Evolutionary conservation across 1,140 invertebrate genomes (phyloP), one percentile per base, ranked within the genome.

Genomic region (Anastrepha obliqua): DNA sequence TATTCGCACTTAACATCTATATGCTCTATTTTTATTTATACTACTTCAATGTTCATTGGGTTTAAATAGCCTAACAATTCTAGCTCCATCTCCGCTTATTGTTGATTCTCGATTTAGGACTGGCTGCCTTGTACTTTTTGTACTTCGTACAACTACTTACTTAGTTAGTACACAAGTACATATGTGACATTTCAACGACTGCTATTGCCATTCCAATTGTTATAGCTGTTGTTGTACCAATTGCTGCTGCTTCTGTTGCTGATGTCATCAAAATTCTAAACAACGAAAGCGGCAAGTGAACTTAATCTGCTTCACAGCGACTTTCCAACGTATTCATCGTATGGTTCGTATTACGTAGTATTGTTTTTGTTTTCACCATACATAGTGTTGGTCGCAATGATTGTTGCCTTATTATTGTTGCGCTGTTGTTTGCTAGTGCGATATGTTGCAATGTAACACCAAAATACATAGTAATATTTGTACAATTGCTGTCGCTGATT

Each of bases 241-340:
- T 51, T 20, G 47, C 47, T 55, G n/a, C 47, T 51, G 15, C n/a
- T 70, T 2, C 65, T 74, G 70, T 29, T 81, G 47, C 74, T 81
- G 74, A 15, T 81, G 47, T 81, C 74, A 81, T 55, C 74, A 81
- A 81, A 55, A 81, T 81, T 55, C 74, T 20, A 81, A 81, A 81
- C 74, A 81, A 81, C 70, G 7, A 39, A 74, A 74, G 29, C 70
- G 74, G 44, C 74, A 81, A 81, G 51, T 81, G 74, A 81, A 81
- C 74, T 81, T 81, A 81, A 81, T 81, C 74, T 55, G n/a, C 8
- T 20, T 51, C 47, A 81, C 47, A 55, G 74, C 8, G 74, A n/a
- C 74, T 81, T 81, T 58, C 11, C 44, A 51, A 81, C 74, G 51
- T 81, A 55, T 47, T 2, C 44, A 2, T 29, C 7, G 13, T 1